Conservation (phyloP, 2,888 invertebrate species). For the Orthosia gothica region DNA sequence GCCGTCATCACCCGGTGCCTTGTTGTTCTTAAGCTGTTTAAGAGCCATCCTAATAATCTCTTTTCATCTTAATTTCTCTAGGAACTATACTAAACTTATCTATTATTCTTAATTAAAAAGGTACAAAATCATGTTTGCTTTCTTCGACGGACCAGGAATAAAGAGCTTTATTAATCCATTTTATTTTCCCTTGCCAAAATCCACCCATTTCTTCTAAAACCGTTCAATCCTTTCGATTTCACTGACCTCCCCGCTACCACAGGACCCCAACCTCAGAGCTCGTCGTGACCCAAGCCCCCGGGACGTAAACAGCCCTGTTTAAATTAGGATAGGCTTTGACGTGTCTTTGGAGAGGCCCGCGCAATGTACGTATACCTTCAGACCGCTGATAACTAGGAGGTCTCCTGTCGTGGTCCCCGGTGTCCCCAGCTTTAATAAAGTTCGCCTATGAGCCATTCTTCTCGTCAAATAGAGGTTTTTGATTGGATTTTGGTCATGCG, state of each 20-base stretch:
- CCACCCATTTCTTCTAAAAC: neutral
- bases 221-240: slow-evolving; percentile 2
- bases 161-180: no score
- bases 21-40: no score
- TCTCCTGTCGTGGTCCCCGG: slow-evolving; percentile 42
- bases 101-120: no score
- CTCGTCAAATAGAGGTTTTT: slow-evolving; percentile 32
- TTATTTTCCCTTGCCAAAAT: no score
- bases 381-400: slow-evolving; percentile 71
- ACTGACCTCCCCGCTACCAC: slow-evolving; percentile 55
- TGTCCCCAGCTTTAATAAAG: slow-evolving; percentile 56
- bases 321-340: slow-evolving; percentile 90
- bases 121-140: no score
- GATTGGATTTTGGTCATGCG: slow-evolving; percentile 52
- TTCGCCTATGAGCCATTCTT: slow-evolving; percentile 53
- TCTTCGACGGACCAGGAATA: no score
- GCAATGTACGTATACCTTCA: slow-evolving; percentile 65
- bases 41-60: no score
- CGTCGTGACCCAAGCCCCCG: slow-evolving; percentile 77
- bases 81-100: no score
- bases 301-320: slow-evolving; percentile 88
- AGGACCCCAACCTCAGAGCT: slow-evolving; percentile 61
- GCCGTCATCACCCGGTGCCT: no score
- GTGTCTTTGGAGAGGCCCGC: slow-evolving; percentile 81
- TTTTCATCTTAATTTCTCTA: no score